phyloP scores from a whole-genome alignment of 2,113 vertebrate genomes.

The Prinia subflava region DNA sequence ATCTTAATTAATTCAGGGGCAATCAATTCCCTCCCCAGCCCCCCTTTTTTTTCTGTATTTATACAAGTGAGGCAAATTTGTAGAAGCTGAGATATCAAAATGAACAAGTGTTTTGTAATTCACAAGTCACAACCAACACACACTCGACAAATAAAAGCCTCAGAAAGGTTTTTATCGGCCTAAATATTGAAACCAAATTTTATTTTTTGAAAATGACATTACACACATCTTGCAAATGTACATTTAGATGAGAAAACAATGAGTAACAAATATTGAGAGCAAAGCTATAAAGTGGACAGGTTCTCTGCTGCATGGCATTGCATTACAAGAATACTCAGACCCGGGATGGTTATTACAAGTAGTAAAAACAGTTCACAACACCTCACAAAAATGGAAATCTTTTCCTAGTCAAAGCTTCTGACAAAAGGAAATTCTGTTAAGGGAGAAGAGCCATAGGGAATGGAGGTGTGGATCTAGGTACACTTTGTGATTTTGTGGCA shows the following conservation, averaged over 20 bases:
- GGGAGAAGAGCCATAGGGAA: conserved; percentile 34
- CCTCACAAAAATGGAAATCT: conserved; percentile 58
- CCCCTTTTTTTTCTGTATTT: not conserved
- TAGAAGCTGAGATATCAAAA: not conserved
- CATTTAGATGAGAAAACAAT: conserved; percentile 80
- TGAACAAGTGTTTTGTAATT: rapidly evolving
- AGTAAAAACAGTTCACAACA: conserved; percentile 73
- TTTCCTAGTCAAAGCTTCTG: conserved; percentile 68
- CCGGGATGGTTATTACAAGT: conserved; percentile 50
- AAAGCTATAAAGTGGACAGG: conserved; percentile 75
- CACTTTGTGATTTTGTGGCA: conserved; percentile 5
- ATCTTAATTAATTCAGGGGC: not conserved
- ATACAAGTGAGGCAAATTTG: not conserved
- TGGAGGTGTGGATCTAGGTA: conserved; percentile 9
- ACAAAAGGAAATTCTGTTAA: conserved; percentile 60
- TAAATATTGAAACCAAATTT: conserved; percentile 81
- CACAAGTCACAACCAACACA: not conserved
- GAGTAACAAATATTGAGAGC: conserved; percentile 75
- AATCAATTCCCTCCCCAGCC: not conserved
- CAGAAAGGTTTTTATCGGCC: conserved; percentile 36
- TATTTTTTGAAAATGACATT: conserved; percentile 86
- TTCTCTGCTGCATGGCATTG: conserved; percentile 67
- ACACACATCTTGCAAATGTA: conserved; percentile 87
- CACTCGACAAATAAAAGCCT: not conserved
- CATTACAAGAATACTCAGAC: conserved; percentile 61